Conservation (phyloP, 2,888 invertebrate genomes). For the Eristalis pertinax region DNA sequence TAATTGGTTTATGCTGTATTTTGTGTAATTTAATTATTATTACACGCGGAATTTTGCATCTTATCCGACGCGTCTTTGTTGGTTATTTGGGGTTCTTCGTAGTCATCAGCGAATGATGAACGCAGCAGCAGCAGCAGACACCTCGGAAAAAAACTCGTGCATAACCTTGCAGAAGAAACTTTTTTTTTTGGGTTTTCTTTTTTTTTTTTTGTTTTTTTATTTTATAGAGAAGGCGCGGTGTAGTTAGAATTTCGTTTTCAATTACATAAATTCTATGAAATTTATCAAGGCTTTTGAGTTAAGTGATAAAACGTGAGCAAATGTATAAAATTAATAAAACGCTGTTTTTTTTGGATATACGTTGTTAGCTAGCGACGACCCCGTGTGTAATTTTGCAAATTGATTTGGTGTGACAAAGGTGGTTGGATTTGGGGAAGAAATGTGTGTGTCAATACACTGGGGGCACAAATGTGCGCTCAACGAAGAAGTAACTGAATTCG, state of each 20-base stretch:
- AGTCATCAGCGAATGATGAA: slow-evolving; percentile 7
- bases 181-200: slow-evolving; percentile 16
- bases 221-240: slow-evolving; percentile 12
- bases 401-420: neutral
- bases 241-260: slow-evolving; percentile 7
- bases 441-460: slow-evolving; percentile 32
- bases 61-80: neutral
- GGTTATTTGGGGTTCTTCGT: neutral
- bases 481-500: slow-evolving; percentile 7
- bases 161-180: slow-evolving; percentile 62
- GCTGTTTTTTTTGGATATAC: neutral
- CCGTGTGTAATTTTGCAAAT: neutral
- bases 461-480: neutral
- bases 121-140: slow-evolving; percentile 51
- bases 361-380: slow-evolving; percentile 11
- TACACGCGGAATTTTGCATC: slow-evolving; percentile 33
- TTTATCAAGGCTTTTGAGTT: slow-evolving; percentile 9
- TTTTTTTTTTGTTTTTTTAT: neutral
- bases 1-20: slow-evolving; percentile 60
- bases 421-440: slow-evolving; percentile 8
- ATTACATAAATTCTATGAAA: slow-evolving; percentile 24
- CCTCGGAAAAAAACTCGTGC: slow-evolving; percentile 60
- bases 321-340: slow-evolving; percentile 3
- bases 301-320: neutral
- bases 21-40: slow-evolving; percentile 65